These are phyloP conservation scores for Metallyticus violacea DNA, from an alignment of 2,888 invertebrate species.

Conservation along the genomic window DNA sequence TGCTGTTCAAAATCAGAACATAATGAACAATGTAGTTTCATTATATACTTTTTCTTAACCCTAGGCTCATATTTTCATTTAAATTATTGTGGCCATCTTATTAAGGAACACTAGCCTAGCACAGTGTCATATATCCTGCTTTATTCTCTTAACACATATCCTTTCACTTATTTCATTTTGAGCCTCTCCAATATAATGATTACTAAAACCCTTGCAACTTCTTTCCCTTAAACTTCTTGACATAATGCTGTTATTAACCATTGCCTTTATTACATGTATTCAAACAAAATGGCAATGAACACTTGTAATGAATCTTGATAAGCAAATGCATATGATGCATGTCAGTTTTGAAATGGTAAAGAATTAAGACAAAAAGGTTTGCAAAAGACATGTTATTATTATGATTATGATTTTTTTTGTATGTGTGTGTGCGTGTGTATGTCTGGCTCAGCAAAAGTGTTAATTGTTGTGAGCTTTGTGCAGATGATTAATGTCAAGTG, in stretches of 20 bases:
- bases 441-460: not conserved
- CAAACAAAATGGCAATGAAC: not conserved
- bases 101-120: not conserved
- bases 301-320: not conserved
- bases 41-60: not conserved
- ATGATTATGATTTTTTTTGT: not conserved
- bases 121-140: not conserved
- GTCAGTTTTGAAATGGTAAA: not conserved
- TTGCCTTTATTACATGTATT: not conserved
- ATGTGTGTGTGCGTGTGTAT: not conserved
- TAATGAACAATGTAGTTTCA: not conserved
- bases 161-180: not conserved
- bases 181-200: not conserved
- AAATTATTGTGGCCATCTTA: not conserved
- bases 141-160: not conserved
- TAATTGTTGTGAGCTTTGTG: not conserved
- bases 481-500: not conserved
- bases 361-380: not conserved
- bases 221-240: not conserved
- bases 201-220: not conserved
- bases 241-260: not conserved
- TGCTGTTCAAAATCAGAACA: not conserved
- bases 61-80: not conserved
- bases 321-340: not conserved
- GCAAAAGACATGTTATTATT: not conserved